Evolutionary conservation across 1,140 invertebrate species (phyloP), one percentile per base, ranked within the genome.

Genomic region (Sycophaga agraensis): DNA sequence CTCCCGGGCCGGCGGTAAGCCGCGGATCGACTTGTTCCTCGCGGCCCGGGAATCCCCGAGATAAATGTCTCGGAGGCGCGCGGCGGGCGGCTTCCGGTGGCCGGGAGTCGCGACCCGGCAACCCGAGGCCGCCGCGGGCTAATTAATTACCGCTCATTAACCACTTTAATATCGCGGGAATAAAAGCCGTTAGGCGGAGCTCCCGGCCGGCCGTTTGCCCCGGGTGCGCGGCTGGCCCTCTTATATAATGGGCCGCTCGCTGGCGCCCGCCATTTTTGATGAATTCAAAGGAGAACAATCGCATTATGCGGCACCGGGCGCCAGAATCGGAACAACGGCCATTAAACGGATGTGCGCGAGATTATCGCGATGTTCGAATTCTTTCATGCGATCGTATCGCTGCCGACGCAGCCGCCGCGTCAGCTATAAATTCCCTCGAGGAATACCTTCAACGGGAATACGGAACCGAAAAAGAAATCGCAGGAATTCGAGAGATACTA

Each of bases 71-170:
- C 28, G 5, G 65, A 73, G 12, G 21, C 6, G 40, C 5, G 16
- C 40, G 0, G 17, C 17, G n/a, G n/a, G n/a, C n/a, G n/a, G n/a
- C 66, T 69, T 70, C 68, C 65, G 63, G 65, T 11, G n/a, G 28
- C 28, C 28, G 28, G n/a, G n/a, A 6, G 4, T 31, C 28, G 28
- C 28, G 28, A 11, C 9, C 28, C 17, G 31, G n/a, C n/a, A 11
- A n/a, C 14, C 6, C 31, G 28, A 34, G 48, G 64, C 54, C 68
- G 54, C 59, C 61, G 63, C 55, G 49, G 16, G 19, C 64, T 77
- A 78, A 79, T 78, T 77, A 79, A 79, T 77, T 69, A 66, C 64
- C 72, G 40, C 60, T 71, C 70, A 77, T 78, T 77, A 76, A 69
- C 68, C 70, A 73, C 72, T 73, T 74, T 76, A 78, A 79, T 77